These are phyloP conservation scores for Vanessa cardui DNA, from an alignment of 2,888 invertebrate species.

Conservation along the genomic window DNA sequence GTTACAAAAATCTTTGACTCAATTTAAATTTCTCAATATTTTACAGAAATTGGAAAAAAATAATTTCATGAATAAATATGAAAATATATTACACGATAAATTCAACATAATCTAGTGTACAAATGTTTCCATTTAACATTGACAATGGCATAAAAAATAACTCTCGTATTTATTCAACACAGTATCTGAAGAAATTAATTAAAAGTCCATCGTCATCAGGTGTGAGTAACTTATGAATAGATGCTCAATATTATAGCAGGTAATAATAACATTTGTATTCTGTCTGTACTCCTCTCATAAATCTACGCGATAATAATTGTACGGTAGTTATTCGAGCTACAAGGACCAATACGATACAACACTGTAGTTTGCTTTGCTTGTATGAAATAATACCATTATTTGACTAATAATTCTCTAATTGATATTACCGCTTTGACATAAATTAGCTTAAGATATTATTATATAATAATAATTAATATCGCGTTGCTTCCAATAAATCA, in stretches of 20 bases:
- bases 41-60: no score
- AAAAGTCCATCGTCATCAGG: neutral
- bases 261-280: constrained; percentile 70
- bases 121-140: neutral
- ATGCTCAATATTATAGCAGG: constrained; percentile 41
- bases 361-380: constrained; percentile 21
- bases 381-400: constrained; percentile 16
- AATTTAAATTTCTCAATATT: no score
- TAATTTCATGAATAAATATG: no score
- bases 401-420: constrained; percentile 25
- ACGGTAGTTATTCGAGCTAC: constrained; percentile 67
- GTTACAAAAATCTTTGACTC: no score
- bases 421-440: constrained; percentile 2
- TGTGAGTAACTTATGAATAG: constrained; percentile 18
- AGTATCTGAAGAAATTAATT: neutral
- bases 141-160: neutral
- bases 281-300: constrained; percentile 71
- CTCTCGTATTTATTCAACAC: neutral
- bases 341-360: constrained; percentile 45
- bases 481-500: neutral
- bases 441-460: constrained; percentile 2
- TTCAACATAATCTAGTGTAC: neutral
- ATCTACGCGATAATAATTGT: constrained; percentile 79
- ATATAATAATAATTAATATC: neutral
- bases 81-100: neutral